Evolutionary conservation across 2,888 invertebrate species (phyloP), one percentile per base, ranked within the genome.

Genomic region (Baronia brevicornis): DNA sequence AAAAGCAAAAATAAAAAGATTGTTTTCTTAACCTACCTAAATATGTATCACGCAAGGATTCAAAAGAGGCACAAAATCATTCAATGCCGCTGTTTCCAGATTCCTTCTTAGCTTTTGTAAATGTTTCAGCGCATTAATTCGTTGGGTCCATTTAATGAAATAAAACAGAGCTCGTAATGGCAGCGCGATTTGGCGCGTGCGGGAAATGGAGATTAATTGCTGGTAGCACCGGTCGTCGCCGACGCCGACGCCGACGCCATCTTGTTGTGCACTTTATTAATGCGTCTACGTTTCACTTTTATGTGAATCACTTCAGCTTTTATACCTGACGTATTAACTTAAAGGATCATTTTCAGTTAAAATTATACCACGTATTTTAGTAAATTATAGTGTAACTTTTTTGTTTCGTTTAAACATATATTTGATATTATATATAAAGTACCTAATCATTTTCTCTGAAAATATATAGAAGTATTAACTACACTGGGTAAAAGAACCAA

Each of bases 151-250:
- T 75, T 79, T 77, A 80, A 75, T 78, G 71, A 77, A 78, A 80
- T 78, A 78, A 79, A 80, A 78, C 72, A 74, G 67, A 64, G 60
- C 53, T 58, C 54, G 67, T 74, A 74, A 75, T 71, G 68, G 71
- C 63, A 63, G 60, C 57, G 67, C 69, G 73, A 77, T 77, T 75
- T 73, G 69, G 67, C 68, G 69, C 68, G 66, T 69, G 71, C 62
- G 65, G 72, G 63, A 70, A 80, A 80, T 79, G 71, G 78, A 84
- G 75, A 82, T 77, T 79, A 77, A 82, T 80, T 63, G 65, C 65
- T 67, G 67, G 73, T 60, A 73, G 68, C 72, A 72, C 70, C 65
- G 60, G 62, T 60, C 57, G 58, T 53, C 51, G 55, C 58, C 54
- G 51, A 47, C 51, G 55, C 58, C 54, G 51, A 47, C 51, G 49